A percentile compares a stretch with the other conserved stretches of the same genome.
Evolutionary conservation across 2,888 invertebrate genomes (phyloP).

Genomic region (Miltochrista miniata): DNA sequence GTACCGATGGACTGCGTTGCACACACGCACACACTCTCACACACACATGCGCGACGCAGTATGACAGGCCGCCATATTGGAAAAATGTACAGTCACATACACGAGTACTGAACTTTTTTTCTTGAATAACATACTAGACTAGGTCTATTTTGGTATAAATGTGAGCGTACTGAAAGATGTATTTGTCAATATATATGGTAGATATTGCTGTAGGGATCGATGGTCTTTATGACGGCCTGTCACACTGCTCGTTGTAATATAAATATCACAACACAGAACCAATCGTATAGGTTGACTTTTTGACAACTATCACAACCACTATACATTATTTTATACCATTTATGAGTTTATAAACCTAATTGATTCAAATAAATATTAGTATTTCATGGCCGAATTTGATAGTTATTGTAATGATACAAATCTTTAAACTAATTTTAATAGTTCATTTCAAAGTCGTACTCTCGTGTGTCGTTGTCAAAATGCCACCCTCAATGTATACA

Average conservation of each 20-base stretch:
- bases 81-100: constrained; percentile 20
- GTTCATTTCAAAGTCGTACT: not conserved
- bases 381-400: not conserved
- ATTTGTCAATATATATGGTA: constrained; percentile 12
- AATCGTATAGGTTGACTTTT: constrained; percentile 12
- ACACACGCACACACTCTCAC: constrained; percentile 38
- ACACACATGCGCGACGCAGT: constrained; percentile 23
- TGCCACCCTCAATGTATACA: constrained; percentile 19
- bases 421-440: not conserved
- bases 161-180: constrained; percentile 14
- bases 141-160: constrained; percentile 35
- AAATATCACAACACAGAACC: constrained; percentile 32
- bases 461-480: constrained; percentile 10
- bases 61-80: constrained; percentile 40
- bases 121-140: constrained; percentile 22
- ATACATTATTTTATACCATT: constrained; percentile 6
- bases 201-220: not conserved
- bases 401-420: not conserved
- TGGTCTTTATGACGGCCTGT: constrained; percentile 25
- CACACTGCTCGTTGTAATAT: constrained; percentile 31
- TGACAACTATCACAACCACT: constrained; percentile 2
- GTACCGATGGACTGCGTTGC: constrained; percentile 41
- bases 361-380: not conserved
- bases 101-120: constrained; percentile 9
- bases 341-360: not conserved